Evolutionary conservation across 2,797 vertebrate genomes (phyloP).

Genomic region (Hydrophis major): DNA sequence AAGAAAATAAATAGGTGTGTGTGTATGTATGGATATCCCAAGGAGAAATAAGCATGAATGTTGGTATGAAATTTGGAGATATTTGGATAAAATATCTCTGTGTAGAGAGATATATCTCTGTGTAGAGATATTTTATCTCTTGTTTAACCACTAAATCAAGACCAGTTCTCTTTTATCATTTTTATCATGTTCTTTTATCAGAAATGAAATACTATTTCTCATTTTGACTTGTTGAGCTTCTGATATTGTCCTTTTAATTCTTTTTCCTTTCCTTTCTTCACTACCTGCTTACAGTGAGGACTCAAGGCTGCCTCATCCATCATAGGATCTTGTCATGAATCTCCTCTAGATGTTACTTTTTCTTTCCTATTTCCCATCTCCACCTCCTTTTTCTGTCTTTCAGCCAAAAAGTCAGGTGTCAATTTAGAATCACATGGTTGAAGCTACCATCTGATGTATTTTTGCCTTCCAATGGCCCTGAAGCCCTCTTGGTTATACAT

Average conservation of each 20-base stretch:
- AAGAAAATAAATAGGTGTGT: not conserved
- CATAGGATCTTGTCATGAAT: not conserved
- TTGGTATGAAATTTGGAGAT: not conserved
- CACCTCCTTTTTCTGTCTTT: not conserved
- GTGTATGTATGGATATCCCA: rapidly evolving
- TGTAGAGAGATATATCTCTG: not conserved
- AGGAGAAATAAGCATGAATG: not conserved
- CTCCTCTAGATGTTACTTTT: not conserved
- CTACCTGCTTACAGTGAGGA: not conserved
- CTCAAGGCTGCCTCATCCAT: not conserved
- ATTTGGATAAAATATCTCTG: no score
- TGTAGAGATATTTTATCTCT: not conserved
- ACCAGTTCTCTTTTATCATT: no score
- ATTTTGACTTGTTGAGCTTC: not conserved
- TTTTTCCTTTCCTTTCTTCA: not conserved
- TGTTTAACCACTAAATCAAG: no score
- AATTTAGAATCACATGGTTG: not conserved
- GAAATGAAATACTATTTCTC: not conserved
- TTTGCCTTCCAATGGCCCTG: not conserved
- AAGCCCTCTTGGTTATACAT: not conserved
- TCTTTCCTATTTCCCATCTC: not conserved
- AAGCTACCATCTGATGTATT: not conserved
- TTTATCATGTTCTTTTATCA: no score
- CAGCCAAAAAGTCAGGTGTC: not conserved
- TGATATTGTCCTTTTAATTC: not conserved